A percentile compares a stretch with the other conserved stretches of the same genome.
Conservation (phyloP, 2,113 vertebrate species). For the Aptenodytes forsteri region DNA sequence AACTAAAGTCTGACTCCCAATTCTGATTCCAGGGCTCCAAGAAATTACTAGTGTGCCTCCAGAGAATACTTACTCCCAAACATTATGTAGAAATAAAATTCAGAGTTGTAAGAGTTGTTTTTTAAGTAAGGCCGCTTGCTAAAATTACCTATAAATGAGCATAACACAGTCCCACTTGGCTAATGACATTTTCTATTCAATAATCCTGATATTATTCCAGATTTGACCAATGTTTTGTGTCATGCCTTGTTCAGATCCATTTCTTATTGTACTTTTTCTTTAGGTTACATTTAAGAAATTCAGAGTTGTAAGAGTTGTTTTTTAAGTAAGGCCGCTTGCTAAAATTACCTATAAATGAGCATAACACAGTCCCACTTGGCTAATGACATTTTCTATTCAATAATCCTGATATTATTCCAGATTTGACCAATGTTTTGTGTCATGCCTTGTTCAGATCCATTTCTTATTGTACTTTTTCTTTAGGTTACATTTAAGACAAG, state of each 20-base stretch:
- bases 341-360: not conserved
- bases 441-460: not conserved
- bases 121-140: not conserved
- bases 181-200: not conserved
- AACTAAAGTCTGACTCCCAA: not conserved
- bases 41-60: not conserved
- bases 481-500: not conserved
- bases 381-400: not conserved
- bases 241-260: not conserved
- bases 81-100: not conserved
- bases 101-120: not conserved
- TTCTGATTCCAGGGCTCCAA: not conserved
- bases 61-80: not conserved
- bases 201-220: not conserved
- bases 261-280: not conserved
- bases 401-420: not conserved
- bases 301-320: not conserved
- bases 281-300: not conserved
- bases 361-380: not conserved
- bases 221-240: not conserved
- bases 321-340: not conserved
- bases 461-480: not conserved
- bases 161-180: not conserved
- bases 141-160: not conserved
- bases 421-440: not conserved